These are phyloP conservation scores for Spodoptera littoralis DNA, from an alignment of 2,888 invertebrate genomes.

Conservation along the genomic window DNA sequence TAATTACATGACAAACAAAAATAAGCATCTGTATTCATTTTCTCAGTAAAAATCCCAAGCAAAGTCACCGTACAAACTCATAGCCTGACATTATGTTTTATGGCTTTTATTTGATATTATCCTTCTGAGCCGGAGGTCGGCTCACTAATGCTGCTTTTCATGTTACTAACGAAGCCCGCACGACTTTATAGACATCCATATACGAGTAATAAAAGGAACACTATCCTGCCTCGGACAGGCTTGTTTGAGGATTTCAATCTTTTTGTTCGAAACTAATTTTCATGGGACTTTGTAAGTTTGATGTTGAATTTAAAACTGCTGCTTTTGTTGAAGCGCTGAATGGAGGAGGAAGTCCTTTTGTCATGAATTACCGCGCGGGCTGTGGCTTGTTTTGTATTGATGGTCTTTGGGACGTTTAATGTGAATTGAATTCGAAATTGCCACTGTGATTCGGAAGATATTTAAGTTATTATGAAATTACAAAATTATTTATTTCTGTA, in stretches of 20 bases:
- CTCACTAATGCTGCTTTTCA: constrained; percentile 71
- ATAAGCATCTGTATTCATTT: not conserved
- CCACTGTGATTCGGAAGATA: too few species aligned
- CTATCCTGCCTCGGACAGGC: constrained; percentile 42
- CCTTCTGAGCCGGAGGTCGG: constrained; percentile 61
- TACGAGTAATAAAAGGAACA: constrained; percentile 50
- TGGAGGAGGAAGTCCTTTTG: constrained; percentile 26
- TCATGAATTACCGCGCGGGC: constrained; percentile 13
- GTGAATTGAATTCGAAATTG: not conserved
- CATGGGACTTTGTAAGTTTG: constrained; percentile 51
- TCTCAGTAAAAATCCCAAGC: constrained; percentile 17
- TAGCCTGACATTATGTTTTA: constrained; percentile 58
- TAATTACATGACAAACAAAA: too few species aligned
- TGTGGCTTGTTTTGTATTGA: constrained; percentile 3
- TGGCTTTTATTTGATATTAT: constrained; percentile 67
- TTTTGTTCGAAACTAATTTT: constrained; percentile 56
- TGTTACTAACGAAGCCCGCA: constrained; percentile 66
- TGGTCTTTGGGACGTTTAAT: not conserved
- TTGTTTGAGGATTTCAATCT: constrained; percentile 54
- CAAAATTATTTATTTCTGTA: not conserved
- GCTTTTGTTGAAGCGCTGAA: constrained; percentile 47
- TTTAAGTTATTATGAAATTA: not conserved
- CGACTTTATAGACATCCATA: constrained; percentile 51
- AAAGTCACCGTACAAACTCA: constrained; percentile 21
- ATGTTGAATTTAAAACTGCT: constrained; percentile 52